phyloP scores from a whole-genome alignment of 2,797 vertebrate species.

The Salmo trutta region DNA sequence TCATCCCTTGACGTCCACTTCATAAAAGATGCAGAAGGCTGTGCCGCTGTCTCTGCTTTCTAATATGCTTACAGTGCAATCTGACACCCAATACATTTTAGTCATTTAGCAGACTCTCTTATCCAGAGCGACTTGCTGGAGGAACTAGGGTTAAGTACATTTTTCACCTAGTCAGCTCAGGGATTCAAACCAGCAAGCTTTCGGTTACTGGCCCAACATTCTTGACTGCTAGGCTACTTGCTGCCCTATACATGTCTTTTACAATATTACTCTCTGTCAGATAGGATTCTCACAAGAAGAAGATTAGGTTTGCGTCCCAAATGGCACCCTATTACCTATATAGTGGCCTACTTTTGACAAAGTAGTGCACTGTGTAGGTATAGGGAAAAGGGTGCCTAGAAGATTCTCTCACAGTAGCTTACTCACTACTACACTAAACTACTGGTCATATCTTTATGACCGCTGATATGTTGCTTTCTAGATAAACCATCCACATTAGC shows the following conservation, averaged over 20 bases:
- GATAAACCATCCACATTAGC: neutral
- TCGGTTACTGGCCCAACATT: too few relatives aligned
- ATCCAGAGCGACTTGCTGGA: too few relatives aligned
- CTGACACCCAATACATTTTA: conserved; percentile 42
- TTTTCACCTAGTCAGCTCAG: too few relatives aligned
- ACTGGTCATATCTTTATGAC: neutral
- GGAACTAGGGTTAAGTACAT: too few relatives aligned
- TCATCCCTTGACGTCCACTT: conserved; percentile 60
- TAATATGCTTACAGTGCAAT: conserved; percentile 60
- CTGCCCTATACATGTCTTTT: conserved; percentile 47
- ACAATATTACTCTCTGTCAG: conserved; percentile 36
- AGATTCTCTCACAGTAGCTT: neutral
- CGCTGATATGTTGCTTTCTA: neutral
- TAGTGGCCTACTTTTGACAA: neutral
- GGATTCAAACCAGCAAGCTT: too few relatives aligned
- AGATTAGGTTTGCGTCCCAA: neutral
- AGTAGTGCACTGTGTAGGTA: neutral
- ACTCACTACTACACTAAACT: neutral
- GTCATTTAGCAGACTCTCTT: too few relatives aligned
- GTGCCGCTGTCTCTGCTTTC: conserved; percentile 43
- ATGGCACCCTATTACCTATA: conserved; percentile 31
- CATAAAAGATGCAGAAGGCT: conserved; percentile 71
- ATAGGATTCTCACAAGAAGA: neutral
- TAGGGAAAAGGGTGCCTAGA: neutral
- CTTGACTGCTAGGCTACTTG: too few relatives aligned